Evolutionary conservation across 2,797 vertebrate species (phyloP).

Genomic region (Australoheros facetus): DNA sequence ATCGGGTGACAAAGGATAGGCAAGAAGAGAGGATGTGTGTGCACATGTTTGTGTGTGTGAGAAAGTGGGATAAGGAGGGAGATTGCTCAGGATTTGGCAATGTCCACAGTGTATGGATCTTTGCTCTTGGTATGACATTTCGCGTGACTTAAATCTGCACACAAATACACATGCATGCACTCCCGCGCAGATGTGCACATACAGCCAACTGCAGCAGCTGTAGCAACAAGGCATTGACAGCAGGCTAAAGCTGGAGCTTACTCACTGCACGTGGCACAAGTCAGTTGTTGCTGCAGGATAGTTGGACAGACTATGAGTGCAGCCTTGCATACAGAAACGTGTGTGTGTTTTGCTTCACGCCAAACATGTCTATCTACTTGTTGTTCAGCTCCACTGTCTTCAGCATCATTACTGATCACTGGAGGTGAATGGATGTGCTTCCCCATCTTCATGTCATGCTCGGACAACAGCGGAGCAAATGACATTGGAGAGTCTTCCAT

Average conservation of each 20-base stretch:
- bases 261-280: constrained; percentile 57
- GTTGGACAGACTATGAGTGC: constrained; percentile 12
- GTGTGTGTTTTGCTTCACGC: neutral
- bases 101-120: constrained; percentile 52
- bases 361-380: neutral
- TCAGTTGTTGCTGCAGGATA: constrained; percentile 51
- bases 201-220: constrained; percentile 63
- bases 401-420: neutral
- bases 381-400: neutral
- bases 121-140: constrained; percentile 75
- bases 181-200: constrained; percentile 57
- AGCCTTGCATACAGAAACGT: constrained; percentile 22
- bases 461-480: neutral
- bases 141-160: constrained; percentile 62
- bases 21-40: neutral
- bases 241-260: constrained; percentile 46
- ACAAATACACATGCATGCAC: neutral
- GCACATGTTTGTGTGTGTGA: constrained; percentile 7
- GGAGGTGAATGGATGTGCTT: neutral
- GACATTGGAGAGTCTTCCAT: neutral
- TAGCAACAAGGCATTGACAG: constrained; percentile 59
- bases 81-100: constrained; percentile 67
- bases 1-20: constrained; percentile 24
- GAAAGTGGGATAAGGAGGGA: constrained; percentile 14
- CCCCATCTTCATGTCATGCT: neutral